Base-by-base conservation (phyloP, 2,888 invertebrate genomes). In the Disparrhopalites patrizii region DNA sequence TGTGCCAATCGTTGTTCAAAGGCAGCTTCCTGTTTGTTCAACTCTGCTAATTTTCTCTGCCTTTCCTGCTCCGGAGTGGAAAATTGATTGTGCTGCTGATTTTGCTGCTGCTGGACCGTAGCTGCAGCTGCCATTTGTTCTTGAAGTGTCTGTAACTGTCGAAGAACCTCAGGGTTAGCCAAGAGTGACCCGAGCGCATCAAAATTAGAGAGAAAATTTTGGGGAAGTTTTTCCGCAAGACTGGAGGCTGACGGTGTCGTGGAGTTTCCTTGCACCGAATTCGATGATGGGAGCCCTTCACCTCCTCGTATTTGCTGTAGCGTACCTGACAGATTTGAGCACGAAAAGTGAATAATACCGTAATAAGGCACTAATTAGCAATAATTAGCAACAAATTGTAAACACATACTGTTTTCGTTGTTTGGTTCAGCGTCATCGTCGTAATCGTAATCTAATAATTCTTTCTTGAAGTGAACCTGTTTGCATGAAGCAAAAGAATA, bases 361-460 rank as follows among this genome's bases (percentile, higher is more conserved):
- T n/a, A n/a, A n/a, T n/a, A n/a, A n/a, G n/a, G n/a, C n/a, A n/a
- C n/a, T n/a, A n/a, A n/a, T n/a, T n/a, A n/a, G n/a, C n/a, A n/a
- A n/a, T n/a, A n/a, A n/a, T n/a, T n/a, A n/a, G n/a, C n/a, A n/a
- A n/a, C n/a, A n/a, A n/a, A n/a, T n/a, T n/a, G n/a, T n/a, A n/a
- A n/a, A n/a, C n/a, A n/a, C n/a, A n/a, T n/a, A n/a, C n/a, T 57
- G 36, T 36, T 56, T 28, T 20, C 58, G 58, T 18, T 81, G 67
- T 84, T 85, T 40, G 88, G 87, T n/a, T 93, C 93, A 63, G 93
- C 93, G 70, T 93, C 93, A 75, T 93, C 93, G 64, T 90, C 93
- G 78, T 94, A 94, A 80, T 94, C 93, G 79, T 91, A 94, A 80
- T 93, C 90, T 67, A 94, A 81, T 18, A 93, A 80, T 78, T 93